These are phyloP conservation scores for Glareola pratincola DNA, from an alignment of 2,113 vertebrate species.

Conservation along the genomic window DNA sequence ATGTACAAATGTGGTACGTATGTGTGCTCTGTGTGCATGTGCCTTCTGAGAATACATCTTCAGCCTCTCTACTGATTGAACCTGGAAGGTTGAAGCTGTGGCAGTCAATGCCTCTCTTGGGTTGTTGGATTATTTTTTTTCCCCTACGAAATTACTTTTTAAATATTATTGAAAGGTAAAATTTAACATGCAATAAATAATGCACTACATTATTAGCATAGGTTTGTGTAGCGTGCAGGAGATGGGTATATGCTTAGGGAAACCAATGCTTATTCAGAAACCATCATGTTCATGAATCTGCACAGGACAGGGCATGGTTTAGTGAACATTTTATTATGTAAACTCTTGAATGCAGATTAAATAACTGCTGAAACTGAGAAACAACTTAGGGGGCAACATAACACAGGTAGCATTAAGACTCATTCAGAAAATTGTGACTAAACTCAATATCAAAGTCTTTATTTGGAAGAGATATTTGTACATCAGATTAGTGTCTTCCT, in stretches of 20 bases:
- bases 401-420: neutral
- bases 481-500: neutral
- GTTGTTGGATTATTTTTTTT: neutral
- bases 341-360: neutral
- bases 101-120: neutral
- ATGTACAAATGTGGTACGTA: fast-evolving
- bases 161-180: neutral
- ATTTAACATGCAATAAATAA: neutral
- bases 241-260: neutral
- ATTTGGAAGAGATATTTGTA: neutral
- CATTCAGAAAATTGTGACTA: neutral
- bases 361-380: neutral
- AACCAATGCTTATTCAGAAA: neutral
- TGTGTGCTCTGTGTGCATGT: fast-evolving
- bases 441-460: neutral
- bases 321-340: neutral
- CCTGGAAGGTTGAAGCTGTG: neutral
- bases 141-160: neutral
- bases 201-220: neutral
- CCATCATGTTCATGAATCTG: neutral
- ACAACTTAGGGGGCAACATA: neutral
- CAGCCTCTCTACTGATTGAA: neutral
- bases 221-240: neutral
- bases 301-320: neutral
- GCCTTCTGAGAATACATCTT: neutral